Base-by-base conservation (phyloP, 2,888 invertebrate species). In the Synanthedon formicaeformis region DNA sequence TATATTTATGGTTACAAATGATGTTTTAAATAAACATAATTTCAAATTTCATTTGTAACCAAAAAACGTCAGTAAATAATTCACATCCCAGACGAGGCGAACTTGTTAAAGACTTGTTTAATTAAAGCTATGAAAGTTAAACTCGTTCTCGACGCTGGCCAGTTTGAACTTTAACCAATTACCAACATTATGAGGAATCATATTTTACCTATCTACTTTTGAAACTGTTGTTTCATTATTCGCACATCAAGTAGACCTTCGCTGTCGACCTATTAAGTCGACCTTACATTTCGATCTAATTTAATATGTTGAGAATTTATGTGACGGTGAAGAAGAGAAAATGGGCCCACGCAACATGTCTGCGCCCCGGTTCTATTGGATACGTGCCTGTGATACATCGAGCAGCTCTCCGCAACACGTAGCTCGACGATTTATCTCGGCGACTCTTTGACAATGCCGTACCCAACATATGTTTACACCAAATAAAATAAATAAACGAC, bases 241-340 rank as follows among this genome's bases (percentile, higher is more conserved):
- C 34, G 34, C 10, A 34, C 34, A 34, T 34, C 34, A 34, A 34
- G 34, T 34, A 34, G 34, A 34, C 34, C 34, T 34, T 34, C 34
- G 34, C 8, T 34, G 27, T 34, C 27, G 1, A 45, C 13, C 45
- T 34, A 13, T 50, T n/a, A n/a, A n/a, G n/a, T n/a, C n/a, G n/a
- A n/a, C n/a, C n/a, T n/a, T 51, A 69, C 70, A 64, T 73, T 76
- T 71, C 76, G 74, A 74, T 78, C 68, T 76, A 77, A 79, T 80
- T 78, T 79, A 34, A 80, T 77, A 77, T 75, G 70, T 69, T 71
- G 67, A 67, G 68, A 71, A 81, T 81, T 79, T 80, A 80, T 77
- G 78, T 69, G 73, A 67, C 67, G 62, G 67, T 70, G 60, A 69
- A 71, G 69, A 60, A 65, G 67, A 67, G 71, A 65, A 69, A 76